Conservation (phyloP, 2,888 invertebrate genomes). For the Ophonus ardosiacus region DNA sequence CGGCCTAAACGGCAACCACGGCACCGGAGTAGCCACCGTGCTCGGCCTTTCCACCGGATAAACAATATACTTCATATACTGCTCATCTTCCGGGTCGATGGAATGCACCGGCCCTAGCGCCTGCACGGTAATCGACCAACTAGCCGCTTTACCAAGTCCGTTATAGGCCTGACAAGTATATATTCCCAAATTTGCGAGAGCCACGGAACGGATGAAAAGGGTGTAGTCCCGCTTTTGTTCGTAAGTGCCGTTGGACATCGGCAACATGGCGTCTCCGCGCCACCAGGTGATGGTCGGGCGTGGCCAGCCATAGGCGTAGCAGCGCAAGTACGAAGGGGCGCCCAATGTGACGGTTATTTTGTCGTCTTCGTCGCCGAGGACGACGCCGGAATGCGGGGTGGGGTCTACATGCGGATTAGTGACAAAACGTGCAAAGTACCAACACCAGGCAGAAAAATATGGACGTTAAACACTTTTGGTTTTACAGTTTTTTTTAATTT, state of each 20-base stretch:
- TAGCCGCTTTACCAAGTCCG: constrained; percentile 85
- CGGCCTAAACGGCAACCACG: constrained; percentile 64
- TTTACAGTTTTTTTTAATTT: background rate
- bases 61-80: constrained; percentile 80
- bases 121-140: constrained; percentile 86
- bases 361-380: constrained; percentile 83
- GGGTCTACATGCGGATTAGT: constrained; percentile 76
- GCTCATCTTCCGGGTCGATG: constrained; percentile 77
- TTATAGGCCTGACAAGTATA: constrained; percentile 96
- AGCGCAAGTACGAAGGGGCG: constrained; percentile 84
- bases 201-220: constrained; percentile 85
- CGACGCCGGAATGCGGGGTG: constrained; percentile 79
- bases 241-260: constrained; percentile 82
- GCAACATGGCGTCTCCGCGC: constrained; percentile 87
- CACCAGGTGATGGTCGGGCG: constrained; percentile 90
- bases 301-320: constrained; percentile 90
- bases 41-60: constrained; percentile 76
- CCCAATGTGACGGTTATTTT: constrained; percentile 81
- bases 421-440: constrained; percentile 32
- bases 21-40: constrained; percentile 65
- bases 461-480: background rate
- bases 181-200: constrained; percentile 85
- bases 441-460: constrained; percentile 16
- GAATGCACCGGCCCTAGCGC: constrained; percentile 84
- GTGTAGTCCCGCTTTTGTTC: constrained; percentile 87